phyloP scores from a whole-genome alignment of 1,140 invertebrate species.

The Telenomus remus region DNA sequence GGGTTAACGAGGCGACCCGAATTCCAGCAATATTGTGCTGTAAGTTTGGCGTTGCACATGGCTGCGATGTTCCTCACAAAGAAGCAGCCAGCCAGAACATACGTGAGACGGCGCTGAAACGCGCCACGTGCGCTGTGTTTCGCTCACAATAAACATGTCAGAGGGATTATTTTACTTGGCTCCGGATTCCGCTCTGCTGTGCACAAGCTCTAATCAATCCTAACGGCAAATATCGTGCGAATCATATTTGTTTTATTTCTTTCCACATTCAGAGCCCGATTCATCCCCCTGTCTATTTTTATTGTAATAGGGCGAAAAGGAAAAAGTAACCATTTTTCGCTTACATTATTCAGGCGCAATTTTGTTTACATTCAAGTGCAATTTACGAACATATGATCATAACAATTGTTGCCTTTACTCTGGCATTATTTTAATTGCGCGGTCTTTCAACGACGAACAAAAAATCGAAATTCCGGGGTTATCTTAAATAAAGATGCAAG shows the following conservation, averaged over 20 bases:
- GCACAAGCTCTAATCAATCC: constrained; percentile 12
- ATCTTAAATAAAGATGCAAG: neutral
- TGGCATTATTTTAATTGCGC: too few relatives aligned
- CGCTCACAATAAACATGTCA: constrained; percentile 52
- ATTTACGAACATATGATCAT: too few relatives aligned
- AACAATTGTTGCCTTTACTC: too few relatives aligned
- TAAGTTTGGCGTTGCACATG: constrained; percentile 22
- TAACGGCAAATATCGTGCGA: constrained; percentile 18
- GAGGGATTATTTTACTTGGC: constrained; percentile 38
- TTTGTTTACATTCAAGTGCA: too few relatives aligned
- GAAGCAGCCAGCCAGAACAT: constrained; percentile 31
- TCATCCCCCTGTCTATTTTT: too few relatives aligned
- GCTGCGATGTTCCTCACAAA: constrained; percentile 28
- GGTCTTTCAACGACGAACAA: too few relatives aligned
- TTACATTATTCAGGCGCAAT: too few relatives aligned
- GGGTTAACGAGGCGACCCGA: constrained; percentile 43
- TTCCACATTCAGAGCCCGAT: too few relatives aligned
- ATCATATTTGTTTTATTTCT: constrained; percentile 13
- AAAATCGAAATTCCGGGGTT: neutral
- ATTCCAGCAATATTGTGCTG: constrained; percentile 31
- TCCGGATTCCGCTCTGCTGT: constrained; percentile 20
- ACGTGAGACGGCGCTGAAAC: constrained; percentile 39
- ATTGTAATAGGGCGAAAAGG: too few relatives aligned
- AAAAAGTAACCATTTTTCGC: too few relatives aligned
- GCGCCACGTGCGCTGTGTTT: constrained; percentile 45